phyloP scores from a whole-genome alignment of 1,140 invertebrate genomes.

The Drosophila orosa region DNA sequence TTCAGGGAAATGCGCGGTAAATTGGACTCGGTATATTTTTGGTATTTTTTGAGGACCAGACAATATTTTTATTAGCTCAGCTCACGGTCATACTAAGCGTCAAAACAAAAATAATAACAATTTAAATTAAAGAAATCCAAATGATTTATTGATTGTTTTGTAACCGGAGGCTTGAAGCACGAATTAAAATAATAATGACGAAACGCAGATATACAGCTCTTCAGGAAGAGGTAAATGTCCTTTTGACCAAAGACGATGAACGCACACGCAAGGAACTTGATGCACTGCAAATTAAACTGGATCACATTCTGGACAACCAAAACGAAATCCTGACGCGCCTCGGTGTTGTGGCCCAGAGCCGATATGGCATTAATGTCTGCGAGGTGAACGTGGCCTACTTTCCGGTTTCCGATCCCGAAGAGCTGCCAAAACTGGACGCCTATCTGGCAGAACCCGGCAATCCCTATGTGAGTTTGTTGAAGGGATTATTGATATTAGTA shows the following conservation, averaged over 20 bases:
- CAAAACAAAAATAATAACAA: background rate
- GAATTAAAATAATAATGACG: background rate
- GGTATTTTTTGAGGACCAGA: background rate
- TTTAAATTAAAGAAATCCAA: too few relatives aligned
- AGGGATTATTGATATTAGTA: too few relatives aligned
- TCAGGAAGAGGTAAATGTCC: background rate
- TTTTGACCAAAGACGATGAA: conserved; percentile 5
- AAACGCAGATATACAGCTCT: background rate
- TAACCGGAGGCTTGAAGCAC: background rate
- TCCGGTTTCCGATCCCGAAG: conserved; percentile 23
- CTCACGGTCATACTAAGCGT: background rate
- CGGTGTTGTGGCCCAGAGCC: background rate
- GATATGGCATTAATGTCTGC: background rate
- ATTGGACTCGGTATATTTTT: background rate
- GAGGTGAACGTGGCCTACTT: conserved; percentile 10
- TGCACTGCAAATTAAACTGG: conserved; percentile 19
- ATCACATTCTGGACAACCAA: conserved; percentile 28
- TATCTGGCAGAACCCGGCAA: conserved; percentile 23
- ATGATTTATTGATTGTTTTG: background rate
- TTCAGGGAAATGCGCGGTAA: too few relatives aligned
- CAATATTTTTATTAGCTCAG: background rate
- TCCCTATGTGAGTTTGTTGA: conserved; percentile 20
- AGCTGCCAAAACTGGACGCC: conserved; percentile 22
- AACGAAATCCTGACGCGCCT: conserved; percentile 14
- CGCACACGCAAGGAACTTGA: background rate